phyloP scores from a whole-genome alignment of 2,888 invertebrate species.

The Dryobota labecula region DNA sequence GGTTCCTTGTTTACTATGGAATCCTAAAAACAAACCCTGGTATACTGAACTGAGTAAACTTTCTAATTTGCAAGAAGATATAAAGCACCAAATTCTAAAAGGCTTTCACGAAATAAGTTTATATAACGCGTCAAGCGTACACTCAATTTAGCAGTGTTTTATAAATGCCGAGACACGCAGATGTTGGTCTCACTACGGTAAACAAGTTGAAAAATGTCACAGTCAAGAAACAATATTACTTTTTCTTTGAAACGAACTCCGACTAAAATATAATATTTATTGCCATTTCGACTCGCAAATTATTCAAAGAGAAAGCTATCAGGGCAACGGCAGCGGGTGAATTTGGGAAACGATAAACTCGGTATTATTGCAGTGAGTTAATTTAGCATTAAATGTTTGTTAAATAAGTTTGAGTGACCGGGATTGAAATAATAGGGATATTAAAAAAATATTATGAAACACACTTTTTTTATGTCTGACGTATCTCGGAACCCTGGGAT shows the following conservation, averaged over 20 bases:
- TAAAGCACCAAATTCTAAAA: constrained; percentile 35
- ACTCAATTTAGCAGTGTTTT: constrained; percentile 62
- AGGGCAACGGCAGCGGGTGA: constrained; percentile 22
- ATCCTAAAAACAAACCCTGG: background rate
- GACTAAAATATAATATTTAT: constrained; percentile 66
- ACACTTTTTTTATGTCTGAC: too few relatives aligned
- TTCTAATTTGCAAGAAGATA: constrained; percentile 36
- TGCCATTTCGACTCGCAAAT: constrained; percentile 57
- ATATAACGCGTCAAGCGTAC: constrained; percentile 45
- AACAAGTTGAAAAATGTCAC: constrained; percentile 65
- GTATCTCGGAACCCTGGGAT: too few relatives aligned
- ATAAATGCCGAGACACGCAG: constrained; percentile 58
- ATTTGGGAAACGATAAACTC: constrained; percentile 40
- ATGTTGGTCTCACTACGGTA: constrained; percentile 55
- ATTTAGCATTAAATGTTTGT: constrained; percentile 34
- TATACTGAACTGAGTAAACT: constrained; percentile 16
- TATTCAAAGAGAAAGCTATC: constrained; percentile 59
- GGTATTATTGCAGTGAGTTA: constrained; percentile 23
- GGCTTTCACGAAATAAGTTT: constrained; percentile 39
- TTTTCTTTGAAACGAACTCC: constrained; percentile 60
- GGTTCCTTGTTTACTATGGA: too few relatives aligned
- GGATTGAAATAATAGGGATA: background rate
- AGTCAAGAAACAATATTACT: constrained; percentile 63
- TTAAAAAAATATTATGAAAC: background rate
- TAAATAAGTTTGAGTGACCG: background rate